Evolutionary conservation across 2,797 vertebrate species (phyloP).

Genomic region (Borostomias antarcticus): DNA sequence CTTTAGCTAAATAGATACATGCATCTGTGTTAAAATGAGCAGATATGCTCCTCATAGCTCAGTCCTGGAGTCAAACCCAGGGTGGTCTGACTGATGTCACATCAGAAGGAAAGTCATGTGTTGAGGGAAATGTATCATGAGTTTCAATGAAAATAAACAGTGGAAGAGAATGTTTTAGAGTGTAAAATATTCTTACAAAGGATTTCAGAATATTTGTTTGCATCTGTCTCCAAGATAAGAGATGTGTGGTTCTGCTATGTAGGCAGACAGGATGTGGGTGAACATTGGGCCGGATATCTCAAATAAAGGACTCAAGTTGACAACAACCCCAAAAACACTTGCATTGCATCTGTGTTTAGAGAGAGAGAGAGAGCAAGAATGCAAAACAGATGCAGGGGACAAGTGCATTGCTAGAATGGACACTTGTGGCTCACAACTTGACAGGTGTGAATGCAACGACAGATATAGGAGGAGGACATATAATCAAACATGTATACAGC

Average conservation of each 20-base stretch:
- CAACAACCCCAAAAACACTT: slow-evolving; percentile 21
- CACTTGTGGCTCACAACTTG: neutral
- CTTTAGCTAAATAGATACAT: slow-evolving; percentile 18
- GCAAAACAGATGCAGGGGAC: slow-evolving; percentile 1
- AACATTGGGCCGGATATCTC: slow-evolving; percentile 62
- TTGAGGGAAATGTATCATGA: neutral
- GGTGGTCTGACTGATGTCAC: neutral
- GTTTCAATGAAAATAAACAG: slow-evolving; percentile 9
- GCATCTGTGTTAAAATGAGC: neutral
- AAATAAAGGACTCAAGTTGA: slow-evolving; percentile 52
- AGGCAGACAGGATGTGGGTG: slow-evolving; percentile 66
- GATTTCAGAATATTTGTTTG: neutral
- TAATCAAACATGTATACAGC: neutral
- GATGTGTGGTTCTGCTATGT: slow-evolving; percentile 36
- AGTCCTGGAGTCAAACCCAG: neutral
- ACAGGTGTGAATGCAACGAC: neutral
- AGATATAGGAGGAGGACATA: neutral
- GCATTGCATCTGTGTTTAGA: slow-evolving; percentile 8
- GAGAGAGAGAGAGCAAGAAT: neutral
- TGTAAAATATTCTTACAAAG: neutral
- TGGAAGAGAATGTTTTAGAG: slow-evolving; percentile 2
- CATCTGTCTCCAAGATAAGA: slow-evolving; percentile 17
- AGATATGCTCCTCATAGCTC: neutral
- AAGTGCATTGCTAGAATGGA: neutral
- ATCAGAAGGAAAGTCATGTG: neutral